Evolutionary conservation across 2,797 vertebrate genomes (phyloP), one percentile per base, ranked within the genome.

Genomic region (Myotis myotis): DNA sequence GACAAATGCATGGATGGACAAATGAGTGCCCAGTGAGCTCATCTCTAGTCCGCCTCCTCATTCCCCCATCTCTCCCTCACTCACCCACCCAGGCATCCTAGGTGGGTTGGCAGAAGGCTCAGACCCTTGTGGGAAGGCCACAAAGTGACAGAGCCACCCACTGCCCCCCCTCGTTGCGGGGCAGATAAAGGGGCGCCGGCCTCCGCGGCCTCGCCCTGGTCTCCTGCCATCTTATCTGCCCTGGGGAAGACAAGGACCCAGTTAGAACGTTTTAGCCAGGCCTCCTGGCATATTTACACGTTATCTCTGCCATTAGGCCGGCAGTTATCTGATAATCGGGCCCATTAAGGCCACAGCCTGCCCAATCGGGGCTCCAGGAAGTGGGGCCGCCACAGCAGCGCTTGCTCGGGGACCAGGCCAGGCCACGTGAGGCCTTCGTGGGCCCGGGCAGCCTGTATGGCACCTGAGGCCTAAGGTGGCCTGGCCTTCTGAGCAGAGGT

Each of bases 271-370:
- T 98, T 98, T 97, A 95, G 97, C 96, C 86, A 96, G 97, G 98
- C 97, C 98, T 98, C 98, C 96, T 95, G 93, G 98, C 47, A 53
- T 97, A 98, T 98, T 98, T 98, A 96, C 98, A 94, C 97, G 95
- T 98, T 98, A 98, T 98, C 98, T 98, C 87, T 87, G 95, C 98
- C 98, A 98, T 98, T 98, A 98, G 98, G 97, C 91, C 51, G 55
- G 97, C 91, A 33, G 82, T 97, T 98, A 98, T 98, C 98, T 97
- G 98, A 98, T 98, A 95, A 98, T 98, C 98, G 30, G 89, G 97
- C 98, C 98, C 98, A 98, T 98, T 98, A 98, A 97, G 96, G 96
- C 98, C 97, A 96, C 95, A 96, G 97, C 97, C 97, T 91, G 97
- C 97, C 96, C 53, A 12, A 30, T 97, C 95, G 95, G 97, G 98